Base-by-base conservation (phyloP, 2,797 vertebrate genomes). In the Enteromius radiatus region DNA sequence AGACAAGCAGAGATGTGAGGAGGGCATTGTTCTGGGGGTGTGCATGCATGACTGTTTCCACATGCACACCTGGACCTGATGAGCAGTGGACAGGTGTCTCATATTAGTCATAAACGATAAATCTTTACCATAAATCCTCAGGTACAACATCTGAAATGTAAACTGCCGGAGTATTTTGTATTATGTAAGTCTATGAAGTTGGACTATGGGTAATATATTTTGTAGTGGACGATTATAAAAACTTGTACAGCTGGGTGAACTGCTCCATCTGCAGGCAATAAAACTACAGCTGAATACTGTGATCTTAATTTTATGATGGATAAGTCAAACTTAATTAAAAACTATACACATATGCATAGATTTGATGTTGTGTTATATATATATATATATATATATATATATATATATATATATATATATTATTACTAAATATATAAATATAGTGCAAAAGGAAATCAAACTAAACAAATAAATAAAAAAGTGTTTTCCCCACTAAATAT, bases 1-100 rank as follows among this genome's bases (percentile, higher is more conserved):
- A 87, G 80, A 81, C 76, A 76, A 82, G 80, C 78, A 81, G 76
- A 86, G 63, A 82, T 80, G 82, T 77, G 83, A 56, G 77, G 77
- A 76, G 64, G 61, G 77, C 61, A 61, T 78, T 61, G 36, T 71
- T 71, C 61, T 64, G 80, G 49, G 33, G 43, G 67, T 82, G 45
- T 70, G 59, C 64, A n/a, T 81, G n/a, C 77, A 70, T 78, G 28
- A 8, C 23, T 36, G 45, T 36, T 54, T 31, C 47, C 43, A 49
- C 8, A 14, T 8, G 28, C 47, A 52, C 19, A 33, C 28, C 28
- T 73, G 31, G 36, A 19, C 41, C n/a, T 59, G 38, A 69, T 45
- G 17, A 71, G 19, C 43, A 11, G 5, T 31, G 23, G 43, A 38
- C 33, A 76, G 52, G n/a, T 36, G 33, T 59, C 52, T 45, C 7